These are phyloP conservation scores for Rhynchophorus ferrugineus DNA, from an alignment of 1,140 invertebrate genomes.

Conservation along the genomic window DNA sequence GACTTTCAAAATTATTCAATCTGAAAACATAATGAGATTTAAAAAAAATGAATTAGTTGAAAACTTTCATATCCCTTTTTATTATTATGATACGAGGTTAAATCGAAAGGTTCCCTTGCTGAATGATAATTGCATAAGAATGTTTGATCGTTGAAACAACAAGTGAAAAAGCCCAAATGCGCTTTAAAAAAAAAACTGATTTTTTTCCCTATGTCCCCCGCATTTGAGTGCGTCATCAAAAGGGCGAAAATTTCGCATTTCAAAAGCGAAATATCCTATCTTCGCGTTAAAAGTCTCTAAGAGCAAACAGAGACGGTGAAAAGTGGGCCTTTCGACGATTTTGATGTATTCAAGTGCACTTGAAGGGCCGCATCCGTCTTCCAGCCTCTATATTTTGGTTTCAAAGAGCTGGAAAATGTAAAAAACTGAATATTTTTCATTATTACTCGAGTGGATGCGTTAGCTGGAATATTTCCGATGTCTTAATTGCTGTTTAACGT, in stretches of 20 bases:
- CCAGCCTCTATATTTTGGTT: conserved; percentile 22
- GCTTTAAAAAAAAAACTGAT: conserved; percentile 17
- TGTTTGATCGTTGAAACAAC: no score
- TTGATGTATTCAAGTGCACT: conserved; percentile 23
- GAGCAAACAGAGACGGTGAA: conserved; percentile 22
- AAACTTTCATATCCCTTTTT: no score
- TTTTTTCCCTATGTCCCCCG: conserved; percentile 11
- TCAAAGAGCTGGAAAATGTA: conserved; percentile 23
- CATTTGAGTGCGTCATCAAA: conserved; percentile 22
- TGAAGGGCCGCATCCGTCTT: conserved; percentile 22
- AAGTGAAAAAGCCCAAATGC: no score
- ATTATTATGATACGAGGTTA: no score
- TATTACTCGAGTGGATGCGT: conserved; percentile 13
- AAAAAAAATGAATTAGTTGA: no score
- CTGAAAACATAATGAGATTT: no score
- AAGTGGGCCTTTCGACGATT: conserved; percentile 23
- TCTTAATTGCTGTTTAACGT: neutral
- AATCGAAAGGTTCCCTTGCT: no score
- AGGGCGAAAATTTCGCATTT: conserved; percentile 22
- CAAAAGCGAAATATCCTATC: conserved; percentile 21
- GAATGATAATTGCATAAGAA: no score
- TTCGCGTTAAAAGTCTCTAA: conserved; percentile 22
- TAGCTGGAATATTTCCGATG: conserved; percentile 8
- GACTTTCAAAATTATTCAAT: no score
- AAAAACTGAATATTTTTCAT: conserved; percentile 23